Evolutionary conservation across 2,797 vertebrate species (phyloP).

Genomic region (Eulemur coronatus): DNA sequence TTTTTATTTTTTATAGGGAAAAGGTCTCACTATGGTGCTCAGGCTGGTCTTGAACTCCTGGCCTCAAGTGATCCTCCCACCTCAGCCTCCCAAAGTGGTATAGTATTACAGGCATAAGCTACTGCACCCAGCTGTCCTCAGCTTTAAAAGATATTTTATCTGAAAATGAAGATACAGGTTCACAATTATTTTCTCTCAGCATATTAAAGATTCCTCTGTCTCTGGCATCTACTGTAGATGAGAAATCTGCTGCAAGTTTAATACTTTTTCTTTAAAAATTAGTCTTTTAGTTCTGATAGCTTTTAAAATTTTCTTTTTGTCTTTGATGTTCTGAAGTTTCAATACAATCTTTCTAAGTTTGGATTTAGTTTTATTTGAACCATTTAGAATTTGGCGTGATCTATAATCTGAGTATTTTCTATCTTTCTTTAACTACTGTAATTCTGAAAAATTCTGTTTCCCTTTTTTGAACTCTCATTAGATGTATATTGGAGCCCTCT

Average conservation of each 20-base stretch:
- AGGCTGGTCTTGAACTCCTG: background rate
- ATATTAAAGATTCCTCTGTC: background rate
- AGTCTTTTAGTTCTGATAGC: background rate
- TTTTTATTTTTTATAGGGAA: background rate
- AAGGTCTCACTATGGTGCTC: background rate
- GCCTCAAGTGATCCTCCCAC: background rate
- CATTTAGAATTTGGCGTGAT: background rate
- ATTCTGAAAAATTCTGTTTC: background rate
- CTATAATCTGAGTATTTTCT: background rate
- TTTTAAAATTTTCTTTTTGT: slow-evolving; percentile 13
- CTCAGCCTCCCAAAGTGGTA: background rate
- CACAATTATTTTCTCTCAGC: background rate
- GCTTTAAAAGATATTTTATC: slow-evolving; percentile 1
- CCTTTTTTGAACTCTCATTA: background rate
- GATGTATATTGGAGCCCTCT: background rate
- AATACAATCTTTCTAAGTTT: background rate
- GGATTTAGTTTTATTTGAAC: slow-evolving; percentile 7
- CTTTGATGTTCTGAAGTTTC: background rate
- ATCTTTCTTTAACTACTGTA: background rate
- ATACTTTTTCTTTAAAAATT: background rate
- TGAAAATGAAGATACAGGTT: slow-evolving; percentile 19
- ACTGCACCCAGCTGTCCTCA: background rate
- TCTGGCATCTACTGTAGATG: background rate
- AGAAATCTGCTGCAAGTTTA: background rate
- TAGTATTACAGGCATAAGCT: background rate